Evolutionary conservation across 2,888 invertebrate species (phyloP), one percentile per base, ranked within the genome.

Genomic region (Allophyes oxyacanthae): DNA sequence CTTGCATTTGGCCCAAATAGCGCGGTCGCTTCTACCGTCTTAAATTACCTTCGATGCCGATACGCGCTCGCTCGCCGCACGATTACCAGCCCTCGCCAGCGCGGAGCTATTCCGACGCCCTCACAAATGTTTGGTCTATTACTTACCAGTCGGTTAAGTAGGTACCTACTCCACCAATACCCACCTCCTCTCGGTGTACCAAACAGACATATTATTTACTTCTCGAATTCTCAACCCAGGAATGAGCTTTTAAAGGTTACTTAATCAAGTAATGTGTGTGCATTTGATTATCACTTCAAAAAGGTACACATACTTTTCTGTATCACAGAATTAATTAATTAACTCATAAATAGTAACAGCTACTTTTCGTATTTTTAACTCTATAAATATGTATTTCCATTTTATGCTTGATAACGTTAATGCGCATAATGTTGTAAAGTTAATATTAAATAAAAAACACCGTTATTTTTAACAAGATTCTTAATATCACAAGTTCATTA

Each of bases 1-100:
- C 89, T 87, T 91, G 91, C 91, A 92, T 92, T 93, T 91, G 90
- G 87, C 89, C 92, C 88, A 88, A 93, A 92, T 91, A 90, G 87
- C 88, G 85, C 75, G 83, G 84, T 87, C 81, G 89, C 86, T 82
- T 87, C 86, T 81, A 88, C 86, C 84, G 85, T 88, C 87, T 92
- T 90, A 87, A 89, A 89, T 91, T 90, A 90, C 87, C 79, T 81
- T 75, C 82, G 78, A 81, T 81, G 81, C 74, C 82, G 87, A 88
- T 88, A 89, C 77, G 79, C 68, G 79, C 76, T 77, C 80, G 79
- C 78, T 81, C 77, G 25, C 77, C 72, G 79, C 55, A 76, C 82
- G 83, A 83, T 78, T 84, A 83, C 82, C 77, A 81, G 79, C 80
- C 79, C 79, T 80, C 74, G 71, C 71, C 56, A 60, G 61, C 54